Evolutionary conservation across 64 coral and sea anemone genomes (phyloP).

Genomic region (Trachythela sp.): DNA sequence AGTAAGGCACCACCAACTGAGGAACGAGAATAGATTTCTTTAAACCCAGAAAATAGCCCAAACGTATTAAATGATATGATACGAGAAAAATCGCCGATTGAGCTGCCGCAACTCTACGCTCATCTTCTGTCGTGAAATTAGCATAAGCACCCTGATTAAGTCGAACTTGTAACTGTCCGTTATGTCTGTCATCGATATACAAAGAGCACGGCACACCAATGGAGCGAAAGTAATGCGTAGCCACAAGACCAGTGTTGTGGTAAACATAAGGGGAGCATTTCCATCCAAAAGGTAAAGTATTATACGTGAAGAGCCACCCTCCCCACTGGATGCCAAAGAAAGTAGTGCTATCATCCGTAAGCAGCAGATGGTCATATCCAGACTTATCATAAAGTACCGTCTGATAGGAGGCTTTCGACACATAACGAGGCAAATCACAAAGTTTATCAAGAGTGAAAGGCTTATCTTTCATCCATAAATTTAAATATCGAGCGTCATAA

Average conservation of each 20-base stretch:
- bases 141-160: neutral
- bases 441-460: neutral
- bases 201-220: neutral
- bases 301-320: no score
- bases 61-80: neutral
- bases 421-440: constrained; percentile 2
- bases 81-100: neutral
- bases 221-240: neutral
- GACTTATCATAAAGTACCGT: neutral
- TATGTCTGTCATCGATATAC: neutral
- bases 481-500: neutral
- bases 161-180: neutral
- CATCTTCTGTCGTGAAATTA: neutral
- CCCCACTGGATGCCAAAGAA: neutral
- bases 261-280: neutral
- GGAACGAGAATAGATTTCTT: no score
- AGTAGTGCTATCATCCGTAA: neutral
- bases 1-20: no score
- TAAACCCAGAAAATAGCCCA: neutral
- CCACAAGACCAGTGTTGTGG: neutral
- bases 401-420: neutral
- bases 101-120: neutral
- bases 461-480: neutral
- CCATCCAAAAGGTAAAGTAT: neutral
- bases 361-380: neutral